These are phyloP conservation scores for Anguilla marmorata DNA, from an alignment of 2,797 vertebrate species.

Conservation along the genomic window DNA sequence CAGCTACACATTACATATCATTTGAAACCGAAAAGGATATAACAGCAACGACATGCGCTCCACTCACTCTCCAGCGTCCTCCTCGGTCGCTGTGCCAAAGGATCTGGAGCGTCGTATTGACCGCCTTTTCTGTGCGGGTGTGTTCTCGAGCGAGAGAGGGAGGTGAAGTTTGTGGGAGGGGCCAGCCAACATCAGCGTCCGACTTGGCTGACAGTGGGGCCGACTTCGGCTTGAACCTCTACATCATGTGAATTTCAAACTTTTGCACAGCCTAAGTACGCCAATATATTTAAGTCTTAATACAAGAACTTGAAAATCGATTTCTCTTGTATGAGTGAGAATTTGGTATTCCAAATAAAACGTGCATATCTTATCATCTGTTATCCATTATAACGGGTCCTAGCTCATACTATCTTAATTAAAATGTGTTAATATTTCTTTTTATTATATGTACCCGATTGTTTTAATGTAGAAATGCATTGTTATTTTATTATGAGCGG, in stretches of 20 bases:
- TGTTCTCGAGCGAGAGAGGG: constrained; percentile 52
- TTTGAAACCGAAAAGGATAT: not conserved
- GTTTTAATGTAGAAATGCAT: not conserved
- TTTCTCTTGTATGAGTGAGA: not conserved
- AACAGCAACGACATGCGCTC: not conserved
- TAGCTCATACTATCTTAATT: not conserved
- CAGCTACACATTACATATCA: not conserved
- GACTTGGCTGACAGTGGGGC: not conserved
- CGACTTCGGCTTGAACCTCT: not conserved
- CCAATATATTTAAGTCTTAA: not conserved
- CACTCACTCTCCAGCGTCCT: not conserved
- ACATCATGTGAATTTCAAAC: not conserved
- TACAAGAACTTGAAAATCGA: not conserved
- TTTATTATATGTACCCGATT: no score
- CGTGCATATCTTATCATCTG: not conserved
- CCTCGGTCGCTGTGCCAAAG: not conserved
- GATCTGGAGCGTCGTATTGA: not conserved
- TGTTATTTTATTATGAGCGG: not conserved
- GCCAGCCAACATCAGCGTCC: not conserved
- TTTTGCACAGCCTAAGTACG: not conserved
- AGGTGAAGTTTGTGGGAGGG: constrained; percentile 62
- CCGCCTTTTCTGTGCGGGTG: not conserved
- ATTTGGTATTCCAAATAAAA: not conserved
- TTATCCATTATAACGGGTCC: not conserved
- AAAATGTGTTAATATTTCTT: not conserved